Evolutionary conservation across 2,888 invertebrate genomes (phyloP).

Genomic region (Linnaemya tessellans): DNA sequence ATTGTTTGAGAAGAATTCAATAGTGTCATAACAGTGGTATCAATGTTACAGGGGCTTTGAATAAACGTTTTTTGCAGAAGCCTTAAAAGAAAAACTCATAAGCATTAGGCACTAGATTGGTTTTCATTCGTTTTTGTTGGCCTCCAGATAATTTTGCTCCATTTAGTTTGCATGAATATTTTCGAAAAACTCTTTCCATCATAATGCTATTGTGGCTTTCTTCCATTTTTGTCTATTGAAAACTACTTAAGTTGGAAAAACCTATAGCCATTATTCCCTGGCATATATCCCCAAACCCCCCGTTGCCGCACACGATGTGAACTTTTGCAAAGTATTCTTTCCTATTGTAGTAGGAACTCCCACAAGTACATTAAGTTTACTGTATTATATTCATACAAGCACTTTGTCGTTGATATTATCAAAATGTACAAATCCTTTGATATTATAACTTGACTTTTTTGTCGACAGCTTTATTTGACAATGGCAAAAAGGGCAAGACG

Average conservation of each 20-base stretch:
- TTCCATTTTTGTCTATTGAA: slow-evolving; percentile 40
- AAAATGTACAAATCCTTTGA: slow-evolving; percentile 68
- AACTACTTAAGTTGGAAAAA: slow-evolving; percentile 53
- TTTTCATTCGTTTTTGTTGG: background rate
- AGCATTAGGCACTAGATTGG: background rate
- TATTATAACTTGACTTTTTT: slow-evolving; percentile 62
- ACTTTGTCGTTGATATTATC: slow-evolving; percentile 45
- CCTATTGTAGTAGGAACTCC: slow-evolving; percentile 39
- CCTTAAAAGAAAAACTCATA: background rate
- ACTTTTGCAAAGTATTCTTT: slow-evolving; percentile 18
- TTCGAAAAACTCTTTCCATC: background rate
- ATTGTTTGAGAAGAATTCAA: slow-evolving; percentile 46
- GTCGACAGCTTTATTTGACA: slow-evolving; percentile 50
- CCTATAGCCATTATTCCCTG: slow-evolving; percentile 26
- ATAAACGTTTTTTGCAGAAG: background rate
- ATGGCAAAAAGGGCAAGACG: background rate
- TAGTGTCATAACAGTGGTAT: slow-evolving; percentile 22
- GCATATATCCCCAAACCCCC: background rate
- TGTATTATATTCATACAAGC: slow-evolving; percentile 24
- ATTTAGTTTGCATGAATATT: background rate
- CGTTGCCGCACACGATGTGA: slow-evolving; percentile 3
- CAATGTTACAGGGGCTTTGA: background rate
- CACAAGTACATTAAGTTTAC: slow-evolving; percentile 39
- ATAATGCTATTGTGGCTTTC: slow-evolving; percentile 6
- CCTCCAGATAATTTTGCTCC: background rate